Base-by-base conservation (phyloP, 2,113 vertebrate genomes). In the Muntiacus muntjak region DNA sequence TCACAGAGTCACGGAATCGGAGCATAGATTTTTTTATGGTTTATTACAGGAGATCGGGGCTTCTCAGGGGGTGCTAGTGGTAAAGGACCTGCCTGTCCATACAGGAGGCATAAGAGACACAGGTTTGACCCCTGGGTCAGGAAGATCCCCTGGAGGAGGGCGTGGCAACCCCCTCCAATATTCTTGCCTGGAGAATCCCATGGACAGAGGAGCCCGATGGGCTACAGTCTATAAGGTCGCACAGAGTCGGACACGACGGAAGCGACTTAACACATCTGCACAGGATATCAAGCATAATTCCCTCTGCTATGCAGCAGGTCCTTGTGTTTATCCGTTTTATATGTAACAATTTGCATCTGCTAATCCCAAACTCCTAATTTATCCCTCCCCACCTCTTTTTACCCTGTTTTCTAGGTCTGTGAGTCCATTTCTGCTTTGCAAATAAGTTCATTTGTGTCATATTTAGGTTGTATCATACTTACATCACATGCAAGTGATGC, bases 1-100 rank as follows among this genome's bases (percentile, higher is more conserved):
- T 45, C 74, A n/a, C 91, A 43, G 5, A n/a, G 64, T 6, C 3
- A 1, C 1, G 6, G 5, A 1, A 40, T 50, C 25, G n/a, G 13
- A 50, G 25, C 15, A 17, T 0, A 14, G 50, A 3, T 40, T 28
- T 15, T 33, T 81, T 50, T 3, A 81, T 21, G 45, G 28, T 12
- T 81, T 21, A 81, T 50, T 81, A 50, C 45, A 33, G 28, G 28
- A 33, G 50, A 81, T 12, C 33, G 16, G 6, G 71, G 36, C 21
- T 43, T 74, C n/a, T 36, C 40, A 43, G 71, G 21, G 43, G 71
- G 36, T 40, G 23, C 71, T 43, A 7, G 21, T 43, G 71, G 36
- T 43, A 25, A 14, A 43, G 71, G 14, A 43, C 71, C 36, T 25
- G 11, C 19, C 67, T 74, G 21, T 36, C 21, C 25, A 3, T 6